These are phyloP conservation scores for Scatophagus argus DNA, from an alignment of 2,113 vertebrate species.

Conservation along the genomic window DNA sequence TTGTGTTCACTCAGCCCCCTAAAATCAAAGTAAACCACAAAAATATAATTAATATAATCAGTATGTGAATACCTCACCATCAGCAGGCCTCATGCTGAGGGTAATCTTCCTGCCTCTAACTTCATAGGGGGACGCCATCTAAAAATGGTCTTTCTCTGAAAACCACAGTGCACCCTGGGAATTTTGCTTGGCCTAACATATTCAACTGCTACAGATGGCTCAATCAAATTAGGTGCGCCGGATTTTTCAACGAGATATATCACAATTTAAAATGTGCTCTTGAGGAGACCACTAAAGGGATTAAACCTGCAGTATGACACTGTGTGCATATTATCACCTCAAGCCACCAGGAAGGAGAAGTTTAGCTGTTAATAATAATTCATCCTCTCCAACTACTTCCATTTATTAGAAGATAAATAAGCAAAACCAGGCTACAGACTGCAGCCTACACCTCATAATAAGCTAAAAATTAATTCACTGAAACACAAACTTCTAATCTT, in stretches of 20 bases:
- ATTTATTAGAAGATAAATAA: constrained; percentile 7
- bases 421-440: not conserved
- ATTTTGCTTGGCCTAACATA: not conserved
- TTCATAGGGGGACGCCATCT: not conserved
- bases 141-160: not conserved
- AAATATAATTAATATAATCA: not conserved
- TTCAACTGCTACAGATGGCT: not conserved
- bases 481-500: not conserved
- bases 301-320: not conserved
- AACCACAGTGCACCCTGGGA: constrained; percentile 2
- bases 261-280: not conserved
- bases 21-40: not conserved
- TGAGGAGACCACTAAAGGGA: not conserved
- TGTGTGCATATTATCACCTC: not conserved
- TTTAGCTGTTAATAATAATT: not conserved
- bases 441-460: not conserved
- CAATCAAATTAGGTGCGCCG: no score
- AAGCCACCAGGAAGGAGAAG: constrained; percentile 4
- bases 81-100: not conserved
- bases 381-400: not conserved
- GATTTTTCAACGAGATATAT: not conserved
- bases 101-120: no score
- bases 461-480: not conserved
- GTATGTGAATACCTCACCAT: not conserved
- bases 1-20: not conserved